Base-by-base conservation (phyloP, 2,888 invertebrate species). In the Mythimna vitellina region DNA sequence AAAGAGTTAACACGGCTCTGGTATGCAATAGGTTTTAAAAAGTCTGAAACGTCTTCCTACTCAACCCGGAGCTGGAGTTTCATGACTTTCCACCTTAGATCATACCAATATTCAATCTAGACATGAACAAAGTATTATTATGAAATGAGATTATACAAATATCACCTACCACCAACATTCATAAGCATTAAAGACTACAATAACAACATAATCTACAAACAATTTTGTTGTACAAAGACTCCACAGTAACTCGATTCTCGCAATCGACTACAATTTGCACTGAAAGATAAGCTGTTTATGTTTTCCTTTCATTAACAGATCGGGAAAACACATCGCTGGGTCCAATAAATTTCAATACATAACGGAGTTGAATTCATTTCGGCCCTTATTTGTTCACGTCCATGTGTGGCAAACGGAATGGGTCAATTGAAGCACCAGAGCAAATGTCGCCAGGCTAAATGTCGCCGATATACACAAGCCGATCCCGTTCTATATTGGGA, bases 401-500 rank as follows among this genome's bases (percentile, higher is more conserved):
- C 77, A 78, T 84, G 76, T 78, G 82, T 78, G 86, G 83, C 79
- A 70, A 80, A 76, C 81, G 87, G 89, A 90, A 91, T 90, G 92
- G 92, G 92, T 92, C 93, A 92, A 90, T 91, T 89, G 88, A 88
- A 89, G 88, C 88, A 86, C 86, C 86, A 89, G 87, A 87, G 90
- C 90, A 93, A 93, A 93, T 93, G 93, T 92, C 92, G 88, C 87
- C 88, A 82, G 85, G 73, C 87, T 85, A 86, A 93, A 93, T 93
- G 92, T 88, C 89, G 88, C 81, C 83, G 83, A 84, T 87, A 83
- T 84, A 88, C 83, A 85, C 85, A 83, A 84, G 86, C 88, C 80
- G 83, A 82, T 78, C 73, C 79, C 75, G 78, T 86, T 86, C 81
- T 86, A 89, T 88, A 88, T 88, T 84, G 80, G 83, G 80, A 82